phyloP scores from a whole-genome alignment of 2,113 vertebrate species.

The Ascaphus truei region DNA sequence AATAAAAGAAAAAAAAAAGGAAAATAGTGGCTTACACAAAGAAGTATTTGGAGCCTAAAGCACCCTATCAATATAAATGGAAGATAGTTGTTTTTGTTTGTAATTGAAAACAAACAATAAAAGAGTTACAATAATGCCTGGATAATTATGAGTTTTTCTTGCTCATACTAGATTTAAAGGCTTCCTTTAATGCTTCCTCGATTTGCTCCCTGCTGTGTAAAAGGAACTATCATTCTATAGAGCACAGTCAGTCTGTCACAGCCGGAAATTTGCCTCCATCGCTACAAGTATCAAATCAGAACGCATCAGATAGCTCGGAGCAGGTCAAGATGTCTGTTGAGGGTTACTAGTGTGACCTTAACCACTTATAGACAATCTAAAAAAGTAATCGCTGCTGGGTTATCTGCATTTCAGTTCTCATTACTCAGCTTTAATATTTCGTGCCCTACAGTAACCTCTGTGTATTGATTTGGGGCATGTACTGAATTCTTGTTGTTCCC shows the following conservation, averaged over 20 bases:
- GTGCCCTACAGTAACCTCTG: slow-evolving; percentile 28
- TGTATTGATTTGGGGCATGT: slow-evolving; percentile 52
- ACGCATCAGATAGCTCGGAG: background rate
- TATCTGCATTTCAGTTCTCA: slow-evolving; percentile 39
- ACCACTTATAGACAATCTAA: background rate
- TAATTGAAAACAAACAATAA: no score
- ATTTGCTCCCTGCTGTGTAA: background rate
- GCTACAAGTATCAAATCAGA: slow-evolving; percentile 16
- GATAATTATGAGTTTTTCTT: background rate
- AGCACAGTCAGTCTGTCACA: background rate
- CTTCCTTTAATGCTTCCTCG: background rate
- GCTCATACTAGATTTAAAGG: background rate
- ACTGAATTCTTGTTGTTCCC: slow-evolving; percentile 47
- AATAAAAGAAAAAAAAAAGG: no score
- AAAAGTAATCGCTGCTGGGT: background rate
- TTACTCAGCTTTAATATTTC: slow-evolving; percentile 31
- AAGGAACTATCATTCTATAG: background rate
- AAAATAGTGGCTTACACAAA: no score
- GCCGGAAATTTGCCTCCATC: background rate
- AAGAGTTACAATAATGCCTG: background rate
- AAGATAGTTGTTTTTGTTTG: no score
- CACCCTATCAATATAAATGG: no score
- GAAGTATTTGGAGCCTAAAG: no score
- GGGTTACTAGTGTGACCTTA: slow-evolving; percentile 26
- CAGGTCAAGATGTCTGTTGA: slow-evolving; percentile 2